phyloP scores from a whole-genome alignment of 37 sponge, comb jelly and placozoan species.

The Halichondria panicea region DNA sequence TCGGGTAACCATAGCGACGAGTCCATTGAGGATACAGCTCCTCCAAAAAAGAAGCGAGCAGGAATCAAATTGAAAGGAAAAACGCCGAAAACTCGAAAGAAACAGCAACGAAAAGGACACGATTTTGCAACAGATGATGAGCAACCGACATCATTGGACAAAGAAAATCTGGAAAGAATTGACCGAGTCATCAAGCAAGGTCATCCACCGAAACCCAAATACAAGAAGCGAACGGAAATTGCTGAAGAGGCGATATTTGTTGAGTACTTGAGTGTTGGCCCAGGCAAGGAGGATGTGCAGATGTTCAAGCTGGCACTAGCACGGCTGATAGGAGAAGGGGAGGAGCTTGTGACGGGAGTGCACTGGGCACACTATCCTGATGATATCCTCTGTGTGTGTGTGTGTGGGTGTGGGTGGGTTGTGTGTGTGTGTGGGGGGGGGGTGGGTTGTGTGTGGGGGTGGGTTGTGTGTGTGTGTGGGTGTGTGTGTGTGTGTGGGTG shows the following conservation, averaged over 20 bases:
- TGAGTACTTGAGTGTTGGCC: slow-evolving; percentile 18
- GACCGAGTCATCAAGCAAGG: not conserved
- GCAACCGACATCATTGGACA: not conserved
- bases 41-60: not conserved
- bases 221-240: slow-evolving; percentile 25
- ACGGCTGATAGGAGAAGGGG: slow-evolving; percentile 36
- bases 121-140: not conserved
- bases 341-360: slow-evolving; percentile 34
- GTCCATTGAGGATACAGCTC: too few species aligned
- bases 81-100: not conserved
- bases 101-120: not conserved
- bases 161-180: not conserved
- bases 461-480: too few species aligned
- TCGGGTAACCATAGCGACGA: not conserved
- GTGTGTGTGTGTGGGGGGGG: too few species aligned
- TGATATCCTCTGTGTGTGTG: too few species aligned
- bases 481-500: too few species aligned
- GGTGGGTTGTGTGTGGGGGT: too few species aligned
- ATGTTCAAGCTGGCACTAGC: slow-evolving; percentile 68
- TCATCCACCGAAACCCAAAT: slow-evolving; percentile 26
- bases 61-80: not conserved
- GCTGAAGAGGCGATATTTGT: slow-evolving; percentile 42
- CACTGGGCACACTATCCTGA: slow-evolving; percentile 80
- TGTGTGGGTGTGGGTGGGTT: too few species aligned
- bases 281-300: slow-evolving; percentile 73